phyloP scores from a whole-genome alignment of 2,113 vertebrate species.

The Maccullochella peelii region DNA sequence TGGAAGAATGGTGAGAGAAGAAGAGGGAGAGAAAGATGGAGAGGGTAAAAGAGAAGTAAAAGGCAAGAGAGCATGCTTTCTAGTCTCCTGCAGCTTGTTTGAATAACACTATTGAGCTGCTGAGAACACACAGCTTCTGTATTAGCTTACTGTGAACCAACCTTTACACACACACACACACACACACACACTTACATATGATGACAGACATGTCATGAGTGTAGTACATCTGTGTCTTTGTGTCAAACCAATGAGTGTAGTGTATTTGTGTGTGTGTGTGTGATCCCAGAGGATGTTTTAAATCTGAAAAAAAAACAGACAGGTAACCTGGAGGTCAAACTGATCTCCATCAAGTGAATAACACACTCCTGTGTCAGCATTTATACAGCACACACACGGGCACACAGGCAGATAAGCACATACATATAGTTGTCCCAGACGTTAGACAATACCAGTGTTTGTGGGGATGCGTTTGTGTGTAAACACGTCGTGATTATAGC shows the following conservation, averaged over 20 bases:
- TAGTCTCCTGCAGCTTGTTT: conserved; percentile 34
- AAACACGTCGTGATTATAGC: neutral
- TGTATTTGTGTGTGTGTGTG: neutral
- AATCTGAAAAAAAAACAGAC: conserved; percentile 25
- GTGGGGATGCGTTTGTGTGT: too few species aligned
- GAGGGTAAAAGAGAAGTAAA: neutral
- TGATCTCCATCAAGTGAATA: conserved; percentile 62
- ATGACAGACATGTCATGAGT: conserved; percentile 17
- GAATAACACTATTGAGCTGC: conserved; percentile 50
- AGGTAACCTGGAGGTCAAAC: conserved; percentile 49
- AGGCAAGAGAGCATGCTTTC: neutral
- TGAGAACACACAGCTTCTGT: conserved; percentile 32
- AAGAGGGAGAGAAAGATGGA: neutral
- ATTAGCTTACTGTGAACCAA: conserved; percentile 21
- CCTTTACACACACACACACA: conserved; percentile 15
- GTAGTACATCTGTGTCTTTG: conserved; percentile 22
- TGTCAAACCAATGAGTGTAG: neutral
- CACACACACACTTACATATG: conserved; percentile 26
- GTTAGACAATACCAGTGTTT: neutral
- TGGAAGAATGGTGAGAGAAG: neutral
- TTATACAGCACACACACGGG: neutral
- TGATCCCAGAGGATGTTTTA: conserved; percentile 7
- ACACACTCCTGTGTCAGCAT: conserved; percentile 54
- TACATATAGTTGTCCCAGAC: too few species aligned
- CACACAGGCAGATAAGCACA: neutral